phyloP scores from a whole-genome alignment of 2,888 invertebrate species.

The Dyspetes luteomarginatus region DNA sequence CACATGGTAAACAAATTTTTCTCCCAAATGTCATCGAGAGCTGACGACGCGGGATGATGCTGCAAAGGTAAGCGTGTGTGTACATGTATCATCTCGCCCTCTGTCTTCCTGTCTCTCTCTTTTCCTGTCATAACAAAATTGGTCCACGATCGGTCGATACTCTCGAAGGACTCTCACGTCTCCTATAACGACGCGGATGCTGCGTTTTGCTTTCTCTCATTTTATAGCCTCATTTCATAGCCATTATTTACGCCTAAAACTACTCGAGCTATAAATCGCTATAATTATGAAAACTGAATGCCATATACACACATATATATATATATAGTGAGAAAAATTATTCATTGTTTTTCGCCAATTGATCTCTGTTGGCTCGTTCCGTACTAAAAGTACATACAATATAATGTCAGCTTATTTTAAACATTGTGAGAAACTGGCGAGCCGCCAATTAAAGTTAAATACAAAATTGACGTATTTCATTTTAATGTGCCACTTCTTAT shows the following conservation, averaged over 20 bases:
- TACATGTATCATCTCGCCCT: constrained; percentile 16
- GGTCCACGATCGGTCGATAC: constrained; percentile 65
- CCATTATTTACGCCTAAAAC: not conserved
- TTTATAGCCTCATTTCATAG: not conserved
- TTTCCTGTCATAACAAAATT: constrained; percentile 57
- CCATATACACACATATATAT: too few relatives aligned
- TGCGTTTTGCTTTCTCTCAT: constrained; percentile 26
- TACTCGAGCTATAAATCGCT: not conserved
- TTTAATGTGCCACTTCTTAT: not conserved
- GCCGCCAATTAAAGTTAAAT: too few relatives aligned
- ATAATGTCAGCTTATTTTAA: too few relatives aligned
- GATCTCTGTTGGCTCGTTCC: too few relatives aligned
- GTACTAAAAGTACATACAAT: too few relatives aligned
- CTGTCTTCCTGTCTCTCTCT: constrained; percentile 32
- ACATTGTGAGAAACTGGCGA: too few relatives aligned
- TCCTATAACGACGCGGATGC: constrained; percentile 34
- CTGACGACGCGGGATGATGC: constrained; percentile 33
- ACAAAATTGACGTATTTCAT: too few relatives aligned
- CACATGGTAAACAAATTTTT: not conserved
- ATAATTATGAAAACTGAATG: not conserved
- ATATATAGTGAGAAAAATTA: too few relatives aligned
- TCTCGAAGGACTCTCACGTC: constrained; percentile 57
- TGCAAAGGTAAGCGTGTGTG: constrained; percentile 36
- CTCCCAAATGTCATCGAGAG: constrained; percentile 49
- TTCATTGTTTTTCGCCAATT: too few relatives aligned